Evolutionary conservation across 2,888 invertebrate species (phyloP), one percentile per base, ranked within the genome.

Genomic region (Mamestra brassicae): DNA sequence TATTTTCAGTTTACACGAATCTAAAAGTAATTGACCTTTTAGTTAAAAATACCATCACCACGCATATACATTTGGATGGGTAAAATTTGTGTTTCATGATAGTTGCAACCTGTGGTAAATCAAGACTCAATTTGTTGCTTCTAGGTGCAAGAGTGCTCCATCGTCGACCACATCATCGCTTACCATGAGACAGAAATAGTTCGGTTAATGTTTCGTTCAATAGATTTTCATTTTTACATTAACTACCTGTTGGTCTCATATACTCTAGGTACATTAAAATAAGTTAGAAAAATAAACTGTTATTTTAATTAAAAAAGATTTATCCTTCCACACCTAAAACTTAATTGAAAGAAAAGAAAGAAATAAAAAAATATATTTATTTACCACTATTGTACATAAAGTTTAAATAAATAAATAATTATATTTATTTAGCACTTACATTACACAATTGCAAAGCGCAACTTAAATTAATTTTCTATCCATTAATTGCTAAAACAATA

Each of bases 321-420:
- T 11, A 55, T 55, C 34, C n/a, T 17, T 34, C n/a, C 6, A 64
- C 4, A 10, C 34, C n/a, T 71, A 71, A 42, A 70, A 64, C 38
- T 17, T 26, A 42, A 69, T 52, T 26, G 26, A 26, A 26, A 26
- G 26, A 26, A 26, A 26, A 26, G 26, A 26, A 26, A 26, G 26
- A 26, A 26, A 26, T 26, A 26, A 26, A 26, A 1, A 26, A 26
- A 1, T 1, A 26, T 26, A 26, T 26, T 26, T 26, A 26, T 26
- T 26, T 26, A 26, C 1, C 26, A 26, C 26, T 26, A n/a, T n/a
- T n/a, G n/a, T n/a, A n/a, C n/a, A n/a, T n/a, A n/a, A n/a, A n/a
- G n/a, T n/a, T n/a, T n/a, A n/a, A n/a, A n/a, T n/a, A 26, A 26
- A 26, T 26, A 26, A 26, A 26, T 0, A 26, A 26, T 26, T 1